phyloP scores from a whole-genome alignment of 2,888 invertebrate species.

The Euplexia lucipara region DNA sequence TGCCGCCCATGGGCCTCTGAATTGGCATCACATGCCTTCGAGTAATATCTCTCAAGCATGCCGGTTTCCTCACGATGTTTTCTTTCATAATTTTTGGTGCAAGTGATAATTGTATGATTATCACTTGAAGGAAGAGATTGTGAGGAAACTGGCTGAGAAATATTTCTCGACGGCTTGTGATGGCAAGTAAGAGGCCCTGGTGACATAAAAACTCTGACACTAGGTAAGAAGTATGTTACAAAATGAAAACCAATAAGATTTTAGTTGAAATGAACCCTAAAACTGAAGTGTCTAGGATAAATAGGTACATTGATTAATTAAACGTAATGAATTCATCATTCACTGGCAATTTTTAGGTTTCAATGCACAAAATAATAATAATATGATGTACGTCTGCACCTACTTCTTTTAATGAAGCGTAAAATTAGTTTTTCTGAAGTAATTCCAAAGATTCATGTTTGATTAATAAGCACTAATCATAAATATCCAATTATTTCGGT shows the following conservation, averaged over 20 bases:
- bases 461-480: conserved; percentile 31
- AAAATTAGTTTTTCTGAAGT: conserved; percentile 18
- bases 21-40: no score
- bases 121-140: no score
- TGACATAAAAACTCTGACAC: no score
- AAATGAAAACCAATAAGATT: neutral
- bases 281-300: conserved; percentile 4
- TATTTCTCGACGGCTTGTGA: no score
- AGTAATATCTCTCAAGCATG: no score
- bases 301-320: conserved; percentile 53
- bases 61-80: no score
- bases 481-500: neutral
- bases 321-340: conserved; percentile 58
- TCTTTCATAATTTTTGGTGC: no score
- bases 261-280: conserved; percentile 26
- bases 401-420: conserved; percentile 30
- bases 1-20: no score
- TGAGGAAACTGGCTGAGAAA: no score
- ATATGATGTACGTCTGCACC: conserved; percentile 16
- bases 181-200: no score
- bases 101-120: no score
- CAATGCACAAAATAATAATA: conserved; percentile 38
- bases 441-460: neutral
- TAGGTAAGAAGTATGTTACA: no score
- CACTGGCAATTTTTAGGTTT: conserved; percentile 31